Percentiles rank a stretch among this genome's conserved stretches.
Evolutionary conservation across 2,797 vertebrate genomes (phyloP).

Genomic region (Scomberomorus guttatus): DNA sequence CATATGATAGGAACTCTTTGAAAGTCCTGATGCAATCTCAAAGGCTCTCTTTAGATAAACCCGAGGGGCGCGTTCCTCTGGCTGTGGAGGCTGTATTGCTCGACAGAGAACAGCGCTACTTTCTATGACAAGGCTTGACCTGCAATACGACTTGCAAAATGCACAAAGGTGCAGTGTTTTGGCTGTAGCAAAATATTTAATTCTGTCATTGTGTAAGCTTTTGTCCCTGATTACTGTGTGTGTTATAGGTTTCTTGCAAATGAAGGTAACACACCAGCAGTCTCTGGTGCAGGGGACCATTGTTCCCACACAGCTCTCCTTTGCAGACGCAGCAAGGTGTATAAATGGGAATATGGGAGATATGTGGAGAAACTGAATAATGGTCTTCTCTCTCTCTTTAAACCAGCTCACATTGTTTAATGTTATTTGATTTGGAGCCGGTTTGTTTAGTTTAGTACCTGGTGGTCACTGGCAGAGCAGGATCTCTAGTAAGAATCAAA

Average conservation of each 20-base stretch:
- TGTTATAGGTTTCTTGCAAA: constrained; percentile 44
- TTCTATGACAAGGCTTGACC: constrained; percentile 13
- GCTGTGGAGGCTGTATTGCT: constrained; percentile 14
- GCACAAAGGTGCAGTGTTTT: not conserved
- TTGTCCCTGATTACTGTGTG: constrained; percentile 1
- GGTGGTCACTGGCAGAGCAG: constrained; percentile 9
- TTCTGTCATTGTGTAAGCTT: not conserved
- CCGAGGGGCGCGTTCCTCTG: constrained; percentile 6
- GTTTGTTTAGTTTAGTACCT: constrained; percentile 40
- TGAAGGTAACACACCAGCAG: constrained; percentile 62
- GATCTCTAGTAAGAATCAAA: constrained; percentile 28
- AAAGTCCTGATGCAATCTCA: constrained; percentile 66
- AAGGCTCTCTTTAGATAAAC: constrained; percentile 56
- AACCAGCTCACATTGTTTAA: constrained; percentile 26
- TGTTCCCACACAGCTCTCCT: constrained; percentile 28
- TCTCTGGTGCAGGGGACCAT: constrained; percentile 30
- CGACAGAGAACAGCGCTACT: constrained; percentile 21
- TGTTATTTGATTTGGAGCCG: constrained; percentile 23
- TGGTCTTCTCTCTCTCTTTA: not conserved
- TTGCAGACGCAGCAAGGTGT: constrained; percentile 29
- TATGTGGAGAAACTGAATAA: constrained; percentile 8
- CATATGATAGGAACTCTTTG: constrained; percentile 56
- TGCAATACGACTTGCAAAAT: constrained; percentile 7
- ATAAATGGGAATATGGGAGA: constrained; percentile 60
- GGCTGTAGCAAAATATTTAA: not conserved